Percentiles rank a stretch among this genome's conserved stretches.
phyloP scores from a whole-genome alignment of 2,888 invertebrate species.

The Yponomeuta plumbellus region DNA sequence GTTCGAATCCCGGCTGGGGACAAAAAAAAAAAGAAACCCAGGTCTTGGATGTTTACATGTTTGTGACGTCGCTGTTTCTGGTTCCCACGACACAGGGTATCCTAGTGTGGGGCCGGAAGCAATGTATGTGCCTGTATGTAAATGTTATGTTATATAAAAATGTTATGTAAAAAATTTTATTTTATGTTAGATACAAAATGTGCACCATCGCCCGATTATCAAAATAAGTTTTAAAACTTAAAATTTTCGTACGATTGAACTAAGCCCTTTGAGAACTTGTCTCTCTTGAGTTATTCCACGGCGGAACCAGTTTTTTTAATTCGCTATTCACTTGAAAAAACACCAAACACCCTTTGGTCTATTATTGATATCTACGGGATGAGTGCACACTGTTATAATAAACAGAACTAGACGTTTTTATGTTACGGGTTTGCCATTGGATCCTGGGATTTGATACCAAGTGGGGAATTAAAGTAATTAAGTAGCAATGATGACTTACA shows the following conservation, averaged over 20 bases:
- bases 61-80: too few relatives aligned
- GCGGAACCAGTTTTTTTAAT: not conserved
- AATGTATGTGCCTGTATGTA: too few relatives aligned
- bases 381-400: conserved; percentile 17
- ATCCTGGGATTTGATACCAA: not conserved
- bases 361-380: conserved; percentile 10
- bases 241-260: not conserved
- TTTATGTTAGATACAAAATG: too few relatives aligned
- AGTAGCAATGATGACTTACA: too few relatives aligned
- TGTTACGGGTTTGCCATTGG: not conserved
- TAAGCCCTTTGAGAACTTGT: not conserved
- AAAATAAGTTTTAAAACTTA: not conserved
- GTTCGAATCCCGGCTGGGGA: too few relatives aligned
- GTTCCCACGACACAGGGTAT: too few relatives aligned
- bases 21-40: too few relatives aligned
- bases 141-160: too few relatives aligned
- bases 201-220: not conserved
- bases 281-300: not conserved
- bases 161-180: too few relatives aligned
- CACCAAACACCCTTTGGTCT: not conserved
- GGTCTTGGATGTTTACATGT: too few relatives aligned
- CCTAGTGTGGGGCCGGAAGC: too few relatives aligned
- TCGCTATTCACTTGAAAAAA: conserved; percentile 4
- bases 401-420: conserved; percentile 24
- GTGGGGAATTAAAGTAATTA: not conserved